Evolutionary conservation across 2,797 vertebrate species (phyloP).

Genomic region (Kryptopterus vitreolus): DNA sequence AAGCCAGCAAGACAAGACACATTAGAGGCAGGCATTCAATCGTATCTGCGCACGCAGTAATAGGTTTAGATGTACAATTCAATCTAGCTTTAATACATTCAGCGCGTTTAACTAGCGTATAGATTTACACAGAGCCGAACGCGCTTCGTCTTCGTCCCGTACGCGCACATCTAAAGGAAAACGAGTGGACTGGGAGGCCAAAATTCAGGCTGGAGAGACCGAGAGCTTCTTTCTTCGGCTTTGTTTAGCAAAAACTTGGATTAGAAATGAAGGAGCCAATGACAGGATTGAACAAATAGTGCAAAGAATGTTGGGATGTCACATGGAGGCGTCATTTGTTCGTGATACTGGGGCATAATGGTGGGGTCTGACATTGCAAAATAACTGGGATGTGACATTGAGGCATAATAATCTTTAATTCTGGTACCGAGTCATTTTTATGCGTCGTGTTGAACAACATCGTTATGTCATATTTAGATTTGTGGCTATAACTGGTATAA

Average conservation of each 20-base stretch:
- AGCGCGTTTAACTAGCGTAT: conserved; percentile 4
- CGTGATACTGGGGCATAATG: no score
- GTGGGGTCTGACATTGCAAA: no score
- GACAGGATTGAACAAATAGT: not conserved
- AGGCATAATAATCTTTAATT: no score
- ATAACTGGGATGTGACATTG: no score
- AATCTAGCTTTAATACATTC: not conserved
- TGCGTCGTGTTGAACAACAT: no score
- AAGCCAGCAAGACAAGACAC: conserved; percentile 59
- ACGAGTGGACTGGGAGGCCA: not conserved
- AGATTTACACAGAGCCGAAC: conserved; percentile 21
- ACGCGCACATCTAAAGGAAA: not conserved
- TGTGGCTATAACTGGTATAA: no score
- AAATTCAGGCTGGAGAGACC: conserved; percentile 1
- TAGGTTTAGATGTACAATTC: conserved; percentile 2
- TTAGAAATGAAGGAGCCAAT: not conserved
- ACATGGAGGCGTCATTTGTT: no score
- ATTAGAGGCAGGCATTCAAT: not conserved
- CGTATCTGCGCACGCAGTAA: not conserved
- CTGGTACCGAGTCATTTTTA: no score
- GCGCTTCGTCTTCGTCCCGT: not conserved
- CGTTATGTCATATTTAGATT: no score
- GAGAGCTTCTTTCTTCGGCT: no score
- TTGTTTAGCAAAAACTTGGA: no score
- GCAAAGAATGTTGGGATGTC: no score